Percentiles rank a stretch among this genome's conserved stretches.
phyloP scores from a whole-genome alignment of 2,113 vertebrate genomes.

The Uria lomvia region DNA sequence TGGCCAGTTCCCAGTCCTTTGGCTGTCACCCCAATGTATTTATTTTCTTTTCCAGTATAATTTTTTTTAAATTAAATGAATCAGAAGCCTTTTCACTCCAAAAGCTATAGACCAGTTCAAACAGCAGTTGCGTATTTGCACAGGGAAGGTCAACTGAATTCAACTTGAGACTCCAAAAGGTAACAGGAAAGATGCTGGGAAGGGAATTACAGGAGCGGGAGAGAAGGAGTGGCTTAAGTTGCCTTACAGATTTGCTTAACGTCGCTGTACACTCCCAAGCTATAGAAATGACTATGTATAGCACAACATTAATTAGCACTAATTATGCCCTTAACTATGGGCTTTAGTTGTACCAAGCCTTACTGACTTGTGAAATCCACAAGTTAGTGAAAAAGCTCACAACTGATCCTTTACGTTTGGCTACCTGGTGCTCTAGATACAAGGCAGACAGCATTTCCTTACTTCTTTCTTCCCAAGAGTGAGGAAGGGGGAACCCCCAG shows the following conservation, averaged over 20 bases:
- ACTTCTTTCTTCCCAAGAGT: background rate
- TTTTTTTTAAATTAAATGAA: background rate
- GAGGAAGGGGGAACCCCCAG: background rate
- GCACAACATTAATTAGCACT: background rate
- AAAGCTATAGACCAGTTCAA: background rate
- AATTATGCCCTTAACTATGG: constrained; percentile 13
- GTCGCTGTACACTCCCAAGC: background rate
- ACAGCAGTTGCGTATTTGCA: background rate
- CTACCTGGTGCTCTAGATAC: background rate
- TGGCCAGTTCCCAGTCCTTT: background rate
- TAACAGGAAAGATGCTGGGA: background rate
- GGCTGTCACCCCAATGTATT: fast-evolving
- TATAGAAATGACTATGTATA: constrained; percentile 11
- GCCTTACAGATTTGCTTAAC: background rate
- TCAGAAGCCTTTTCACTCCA: background rate
- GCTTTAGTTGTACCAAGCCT: background rate
- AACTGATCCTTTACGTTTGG: background rate
- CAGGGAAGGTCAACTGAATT: background rate
- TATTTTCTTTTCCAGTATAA: background rate
- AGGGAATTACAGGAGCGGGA: background rate
- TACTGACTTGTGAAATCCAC: background rate
- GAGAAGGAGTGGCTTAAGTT: background rate
- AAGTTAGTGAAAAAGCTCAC: background rate
- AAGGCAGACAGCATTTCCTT: background rate
- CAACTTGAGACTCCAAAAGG: background rate